Percentiles rank a stretch among this genome's conserved stretches.
phyloP scores from a whole-genome alignment of 2,888 invertebrate genomes.

The Trisateles emortualis region DNA sequence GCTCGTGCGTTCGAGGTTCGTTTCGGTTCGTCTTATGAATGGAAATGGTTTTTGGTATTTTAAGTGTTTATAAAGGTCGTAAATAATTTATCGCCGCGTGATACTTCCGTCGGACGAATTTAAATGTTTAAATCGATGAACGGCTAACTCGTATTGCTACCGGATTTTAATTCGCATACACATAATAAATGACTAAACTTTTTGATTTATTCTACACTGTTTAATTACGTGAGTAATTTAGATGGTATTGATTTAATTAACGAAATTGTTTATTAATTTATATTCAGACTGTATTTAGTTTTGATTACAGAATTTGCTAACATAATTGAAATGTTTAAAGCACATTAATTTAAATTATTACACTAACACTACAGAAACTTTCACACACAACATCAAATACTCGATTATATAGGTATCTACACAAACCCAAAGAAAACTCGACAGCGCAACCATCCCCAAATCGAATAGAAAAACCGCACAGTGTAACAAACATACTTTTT shows the following conservation, averaged over 20 bases:
- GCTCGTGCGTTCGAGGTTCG: slow-evolving; percentile 77
- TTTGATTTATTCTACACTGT: slow-evolving; percentile 55
- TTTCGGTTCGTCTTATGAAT: slow-evolving; percentile 81
- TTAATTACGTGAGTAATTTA: slow-evolving; percentile 52
- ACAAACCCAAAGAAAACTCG: neutral
- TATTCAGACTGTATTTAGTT: slow-evolving; percentile 34
- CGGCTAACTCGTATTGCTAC: slow-evolving; percentile 75
- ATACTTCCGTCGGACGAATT: slow-evolving; percentile 83
- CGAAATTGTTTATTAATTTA: slow-evolving; percentile 37
- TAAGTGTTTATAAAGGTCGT: slow-evolving; percentile 84
- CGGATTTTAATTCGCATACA: slow-evolving; percentile 74
- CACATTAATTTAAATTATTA: slow-evolving; percentile 1
- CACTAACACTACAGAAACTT: neutral
- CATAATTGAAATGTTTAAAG: slow-evolving; percentile 30
- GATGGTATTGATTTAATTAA: slow-evolving; percentile 49
- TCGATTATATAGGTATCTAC: neutral
- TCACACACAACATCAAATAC: neutral
- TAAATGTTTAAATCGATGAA: slow-evolving; percentile 75
- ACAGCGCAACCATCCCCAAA: slow-evolving; percentile 5
- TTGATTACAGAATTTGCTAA: slow-evolving; percentile 15
- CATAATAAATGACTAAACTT: slow-evolving; percentile 55
- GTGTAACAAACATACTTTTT: slow-evolving; percentile 28
- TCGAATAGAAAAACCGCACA: slow-evolving; percentile 19
- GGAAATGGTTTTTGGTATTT: slow-evolving; percentile 85
- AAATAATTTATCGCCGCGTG: slow-evolving; percentile 85